These are phyloP conservation scores for Okapia johnstoni DNA, from an alignment of 2,113 vertebrate species.

Conservation along the genomic window DNA sequence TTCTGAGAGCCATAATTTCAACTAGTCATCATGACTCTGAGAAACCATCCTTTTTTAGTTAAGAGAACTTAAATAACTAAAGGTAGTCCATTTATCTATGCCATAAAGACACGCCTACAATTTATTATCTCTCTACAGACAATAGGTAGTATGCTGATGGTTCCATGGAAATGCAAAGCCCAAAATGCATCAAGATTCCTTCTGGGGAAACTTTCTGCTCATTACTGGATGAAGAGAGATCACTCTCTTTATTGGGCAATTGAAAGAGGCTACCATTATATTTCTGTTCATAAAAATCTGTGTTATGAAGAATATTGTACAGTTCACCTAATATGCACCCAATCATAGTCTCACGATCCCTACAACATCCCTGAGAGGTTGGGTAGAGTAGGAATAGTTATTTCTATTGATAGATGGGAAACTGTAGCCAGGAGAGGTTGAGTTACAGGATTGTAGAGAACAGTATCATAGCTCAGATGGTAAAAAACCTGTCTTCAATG, in stretches of 20 bases:
- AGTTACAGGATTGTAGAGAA: background rate
- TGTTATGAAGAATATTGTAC: background rate
- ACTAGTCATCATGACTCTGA: background rate
- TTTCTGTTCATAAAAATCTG: background rate
- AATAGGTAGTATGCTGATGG: background rate
- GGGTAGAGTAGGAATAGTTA: background rate
- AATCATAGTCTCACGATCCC: background rate
- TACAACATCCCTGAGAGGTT: background rate
- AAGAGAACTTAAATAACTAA: background rate
- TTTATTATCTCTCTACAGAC: background rate
- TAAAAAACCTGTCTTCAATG: background rate
- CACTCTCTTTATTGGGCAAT: background rate
- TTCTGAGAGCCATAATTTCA: background rate
- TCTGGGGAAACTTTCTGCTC: background rate
- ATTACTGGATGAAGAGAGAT: background rate
- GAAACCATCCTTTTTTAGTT: background rate
- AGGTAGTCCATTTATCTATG: background rate
- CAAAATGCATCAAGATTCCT: background rate
- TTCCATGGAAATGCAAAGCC: background rate
- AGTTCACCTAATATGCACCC: background rate
- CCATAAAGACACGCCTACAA: background rate
- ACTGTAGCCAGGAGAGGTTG: background rate
- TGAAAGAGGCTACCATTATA: background rate
- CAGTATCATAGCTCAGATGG: background rate
- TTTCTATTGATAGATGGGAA: background rate